Conservation (phyloP, 2,888 invertebrate species). For the Hedya salicella region DNA sequence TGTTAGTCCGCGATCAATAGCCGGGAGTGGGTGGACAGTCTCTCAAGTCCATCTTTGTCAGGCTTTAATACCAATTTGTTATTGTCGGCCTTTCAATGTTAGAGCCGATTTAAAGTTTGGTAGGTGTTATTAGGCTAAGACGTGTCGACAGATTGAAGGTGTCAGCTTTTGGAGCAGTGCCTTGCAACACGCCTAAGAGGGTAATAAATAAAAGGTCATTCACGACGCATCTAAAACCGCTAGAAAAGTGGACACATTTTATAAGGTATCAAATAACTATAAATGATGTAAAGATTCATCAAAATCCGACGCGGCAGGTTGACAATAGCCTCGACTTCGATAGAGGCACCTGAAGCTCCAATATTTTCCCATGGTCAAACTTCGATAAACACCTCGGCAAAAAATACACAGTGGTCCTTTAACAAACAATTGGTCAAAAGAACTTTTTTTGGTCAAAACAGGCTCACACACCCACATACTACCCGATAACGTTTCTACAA, state of each 20-base stretch:
- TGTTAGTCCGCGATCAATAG: conserved; percentile 81
- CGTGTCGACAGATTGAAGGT: conserved; percentile 65
- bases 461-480: conserved; percentile 75
- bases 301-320: conserved; percentile 66
- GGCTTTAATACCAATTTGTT: conserved; percentile 84
- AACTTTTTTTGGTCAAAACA: conserved; percentile 77
- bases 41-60: conserved; percentile 84
- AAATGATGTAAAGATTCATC: conserved; percentile 70
- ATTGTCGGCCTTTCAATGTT: conserved; percentile 81
- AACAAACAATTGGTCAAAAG: conserved; percentile 83
- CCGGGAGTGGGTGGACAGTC: conserved; percentile 83
- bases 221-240: conserved; percentile 10
- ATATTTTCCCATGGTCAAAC: conserved; percentile 85
- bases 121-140: conserved; percentile 64
- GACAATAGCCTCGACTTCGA: conserved; percentile 70
- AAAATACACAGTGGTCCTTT: conserved; percentile 74
- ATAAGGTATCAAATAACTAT: conserved; percentile 49
- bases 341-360: conserved; percentile 78
- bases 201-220: conserved; percentile 37
- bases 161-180: conserved; percentile 40
- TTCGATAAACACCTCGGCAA: conserved; percentile 80
- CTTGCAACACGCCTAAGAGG: conserved; percentile 35
- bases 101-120: conserved; percentile 79
- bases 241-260: conserved; percentile 44
- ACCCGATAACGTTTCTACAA: conserved; percentile 77